Conservation (phyloP, 2,888 invertebrate species). For the Ephialtes manifestator region DNA sequence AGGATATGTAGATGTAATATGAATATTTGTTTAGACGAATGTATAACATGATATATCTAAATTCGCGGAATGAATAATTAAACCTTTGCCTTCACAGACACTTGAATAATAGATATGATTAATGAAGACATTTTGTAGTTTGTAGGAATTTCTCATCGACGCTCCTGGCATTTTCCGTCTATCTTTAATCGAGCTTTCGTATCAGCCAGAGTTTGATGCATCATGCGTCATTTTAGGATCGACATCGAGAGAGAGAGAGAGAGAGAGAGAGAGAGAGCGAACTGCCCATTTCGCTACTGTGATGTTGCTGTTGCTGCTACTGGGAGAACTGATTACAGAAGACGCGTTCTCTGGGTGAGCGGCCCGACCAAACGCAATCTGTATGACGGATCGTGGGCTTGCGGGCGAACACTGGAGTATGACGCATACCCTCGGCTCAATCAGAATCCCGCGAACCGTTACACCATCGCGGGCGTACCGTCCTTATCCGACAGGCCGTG, state of each 20-base stretch:
- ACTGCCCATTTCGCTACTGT: slow-evolving; percentile 44
- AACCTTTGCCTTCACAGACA: too few relatives aligned
- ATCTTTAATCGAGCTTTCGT: slow-evolving; percentile 49
- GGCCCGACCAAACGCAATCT: slow-evolving; percentile 71
- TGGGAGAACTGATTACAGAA: slow-evolving; percentile 74
- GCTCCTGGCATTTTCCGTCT: slow-evolving; percentile 5
- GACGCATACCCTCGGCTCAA: slow-evolving; percentile 71
- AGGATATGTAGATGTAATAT: background rate
- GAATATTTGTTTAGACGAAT: background rate
- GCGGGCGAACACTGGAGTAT: slow-evolving; percentile 48
- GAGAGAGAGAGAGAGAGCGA: slow-evolving; percentile 4
- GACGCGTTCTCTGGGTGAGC: slow-evolving; percentile 68
- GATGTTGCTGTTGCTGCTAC: slow-evolving; percentile 39
- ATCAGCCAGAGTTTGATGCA: slow-evolving; percentile 51
- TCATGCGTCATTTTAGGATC: slow-evolving; percentile 57
- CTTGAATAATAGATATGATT: background rate
- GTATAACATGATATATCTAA: background rate
- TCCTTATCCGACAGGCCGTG: slow-evolving; percentile 60
- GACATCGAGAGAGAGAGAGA: slow-evolving; percentile 33
- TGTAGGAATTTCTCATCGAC: background rate
- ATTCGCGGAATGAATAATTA: background rate
- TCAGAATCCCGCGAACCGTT: slow-evolving; percentile 76
- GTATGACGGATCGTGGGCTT: slow-evolving; percentile 72
- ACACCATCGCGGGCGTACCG: slow-evolving; percentile 45
- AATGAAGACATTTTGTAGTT: background rate